A percentile compares a stretch with the other conserved stretches of the same genome.
Evolutionary conservation across 2,888 invertebrate species (phyloP).

Genomic region (Pseudococcus longispinus): DNA sequence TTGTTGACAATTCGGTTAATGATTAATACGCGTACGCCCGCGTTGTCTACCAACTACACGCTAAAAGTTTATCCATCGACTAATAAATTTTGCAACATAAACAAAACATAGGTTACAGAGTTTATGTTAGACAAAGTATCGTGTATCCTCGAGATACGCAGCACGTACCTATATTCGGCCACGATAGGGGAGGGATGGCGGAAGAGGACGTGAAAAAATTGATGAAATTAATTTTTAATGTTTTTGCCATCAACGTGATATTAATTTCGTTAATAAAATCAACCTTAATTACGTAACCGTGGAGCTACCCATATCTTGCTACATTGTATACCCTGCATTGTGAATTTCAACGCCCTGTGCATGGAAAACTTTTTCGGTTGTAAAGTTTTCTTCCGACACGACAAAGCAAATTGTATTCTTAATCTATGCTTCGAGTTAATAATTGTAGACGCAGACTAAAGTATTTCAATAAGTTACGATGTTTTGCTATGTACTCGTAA

Average conservation of each 20-base stretch:
- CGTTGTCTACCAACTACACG: background rate
- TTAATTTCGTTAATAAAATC: slow-evolving; percentile 16
- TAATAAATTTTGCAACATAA: slow-evolving; percentile 3
- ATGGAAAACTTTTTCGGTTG: background rate
- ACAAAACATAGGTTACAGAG: background rate
- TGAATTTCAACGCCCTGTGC: background rate
- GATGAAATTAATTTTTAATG: background rate
- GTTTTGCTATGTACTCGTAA: no score
- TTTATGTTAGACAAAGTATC: background rate
- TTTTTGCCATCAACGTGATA: background rate
- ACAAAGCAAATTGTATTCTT: no score
- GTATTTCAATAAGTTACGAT: background rate
- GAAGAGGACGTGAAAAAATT: background rate
- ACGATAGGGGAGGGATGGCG: background rate
- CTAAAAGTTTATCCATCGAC: background rate
- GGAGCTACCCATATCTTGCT: background rate
- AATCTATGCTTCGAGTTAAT: background rate
- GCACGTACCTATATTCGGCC: background rate
- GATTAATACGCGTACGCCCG: background rate
- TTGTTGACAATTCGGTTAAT: background rate
- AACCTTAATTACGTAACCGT: background rate
- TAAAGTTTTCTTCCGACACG: background rate
- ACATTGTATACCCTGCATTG: background rate
- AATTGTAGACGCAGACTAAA: background rate
- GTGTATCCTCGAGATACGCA: background rate